Percentiles rank a stretch among this genome's conserved stretches.
These are phyloP conservation scores for Dendronephthya gigantea DNA, from an alignment of 64 coral and sea anemone species.

Conservation along the genomic window DNA sequence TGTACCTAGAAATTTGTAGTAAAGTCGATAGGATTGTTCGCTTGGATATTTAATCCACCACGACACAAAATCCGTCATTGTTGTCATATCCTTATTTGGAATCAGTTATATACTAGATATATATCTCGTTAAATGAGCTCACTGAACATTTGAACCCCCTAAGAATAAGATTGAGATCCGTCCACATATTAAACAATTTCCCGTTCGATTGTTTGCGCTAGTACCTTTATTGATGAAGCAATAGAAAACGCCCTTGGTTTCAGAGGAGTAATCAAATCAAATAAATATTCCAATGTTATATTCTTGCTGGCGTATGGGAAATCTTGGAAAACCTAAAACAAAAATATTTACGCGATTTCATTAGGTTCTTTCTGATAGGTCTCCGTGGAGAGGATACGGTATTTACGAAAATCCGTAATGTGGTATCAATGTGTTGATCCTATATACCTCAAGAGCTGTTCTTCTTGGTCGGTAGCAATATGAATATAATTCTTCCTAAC, in stretches of 20 bases:
- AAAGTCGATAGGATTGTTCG: background rate
- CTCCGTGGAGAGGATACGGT: too few species aligned
- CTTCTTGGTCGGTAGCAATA: constrained; percentile 95
- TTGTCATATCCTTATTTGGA: too few species aligned
- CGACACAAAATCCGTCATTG: too few species aligned
- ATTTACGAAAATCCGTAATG: too few species aligned
- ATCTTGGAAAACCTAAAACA: constrained; percentile 66
- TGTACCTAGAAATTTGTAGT: constrained; percentile 28
- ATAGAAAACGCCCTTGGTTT: constrained; percentile 89
- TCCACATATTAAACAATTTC: too few species aligned
- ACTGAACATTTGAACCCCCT: too few species aligned
- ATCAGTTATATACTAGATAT: too few species aligned
- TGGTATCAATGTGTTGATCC: too few species aligned
- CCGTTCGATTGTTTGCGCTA: too few species aligned
- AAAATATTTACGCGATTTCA: background rate
- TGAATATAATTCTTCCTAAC: constrained; percentile 94
- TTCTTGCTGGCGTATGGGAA: constrained; percentile 82
- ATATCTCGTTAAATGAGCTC: too few species aligned
- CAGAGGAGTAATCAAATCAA: constrained; percentile 76
- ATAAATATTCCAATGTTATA: constrained; percentile 71
- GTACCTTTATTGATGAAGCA: constrained; percentile 67
- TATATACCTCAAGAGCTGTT: constrained; percentile 62
- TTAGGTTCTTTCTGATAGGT: too few species aligned
- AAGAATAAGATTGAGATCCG: too few species aligned
- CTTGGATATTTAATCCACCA: background rate